Evolutionary conservation across 2,797 vertebrate species (phyloP).

Genomic region (Pipistrellus kuhlii): DNA sequence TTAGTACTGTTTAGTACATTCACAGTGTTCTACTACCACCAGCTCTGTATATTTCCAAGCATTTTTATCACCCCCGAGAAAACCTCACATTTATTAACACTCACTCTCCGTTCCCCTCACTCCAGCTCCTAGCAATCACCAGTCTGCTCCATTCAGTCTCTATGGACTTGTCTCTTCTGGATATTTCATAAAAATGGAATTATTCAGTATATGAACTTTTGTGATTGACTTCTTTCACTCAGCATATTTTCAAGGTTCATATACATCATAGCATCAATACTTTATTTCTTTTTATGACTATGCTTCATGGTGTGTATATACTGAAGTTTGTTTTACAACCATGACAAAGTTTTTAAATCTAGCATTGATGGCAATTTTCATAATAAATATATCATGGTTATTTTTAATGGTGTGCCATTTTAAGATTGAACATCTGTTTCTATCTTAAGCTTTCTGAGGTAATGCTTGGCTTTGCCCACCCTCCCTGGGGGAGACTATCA

Average conservation of each 20-base stretch:
- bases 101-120: neutral
- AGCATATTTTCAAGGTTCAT: neutral
- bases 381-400: neutral
- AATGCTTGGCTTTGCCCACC: neutral
- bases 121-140: neutral
- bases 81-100: neutral
- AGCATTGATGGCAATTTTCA: neutral
- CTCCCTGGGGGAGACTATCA: neutral
- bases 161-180: neutral
- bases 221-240: neutral
- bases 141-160: neutral
- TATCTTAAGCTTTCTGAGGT: conserved; percentile 21
- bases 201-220: neutral
- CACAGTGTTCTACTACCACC: neutral
- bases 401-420: neutral
- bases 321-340: neutral
- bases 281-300: neutral
- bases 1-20: neutral
- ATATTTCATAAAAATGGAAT: neutral
- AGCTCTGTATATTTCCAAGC: neutral
- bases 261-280: neutral
- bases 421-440: neutral
- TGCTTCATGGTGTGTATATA: neutral
- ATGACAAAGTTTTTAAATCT: conserved; percentile 18
- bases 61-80: neutral